Evolutionary conservation across 92 coral and sea anemone species (phyloP).

Genomic region (Porites cylindrica): DNA sequence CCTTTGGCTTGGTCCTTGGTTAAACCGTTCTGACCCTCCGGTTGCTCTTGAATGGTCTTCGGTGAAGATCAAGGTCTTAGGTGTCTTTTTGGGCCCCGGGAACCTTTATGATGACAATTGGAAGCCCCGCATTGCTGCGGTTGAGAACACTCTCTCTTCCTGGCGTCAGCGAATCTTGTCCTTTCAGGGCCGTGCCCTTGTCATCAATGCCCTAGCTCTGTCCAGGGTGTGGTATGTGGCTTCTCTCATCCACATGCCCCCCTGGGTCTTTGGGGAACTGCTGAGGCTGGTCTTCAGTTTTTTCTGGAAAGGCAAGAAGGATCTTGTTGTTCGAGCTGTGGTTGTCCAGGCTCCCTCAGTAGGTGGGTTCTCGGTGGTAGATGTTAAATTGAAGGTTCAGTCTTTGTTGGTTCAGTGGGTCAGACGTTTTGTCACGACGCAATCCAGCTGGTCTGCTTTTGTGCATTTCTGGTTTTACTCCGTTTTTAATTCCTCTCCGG

Average conservation of each 20-base stretch:
- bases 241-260: constrained; percentile 27
- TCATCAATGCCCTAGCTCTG: constrained; percentile 38
- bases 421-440: neutral
- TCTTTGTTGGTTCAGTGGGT: constrained; percentile 25
- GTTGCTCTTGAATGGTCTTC: constrained; percentile 57
- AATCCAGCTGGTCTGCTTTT: neutral
- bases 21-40: constrained; percentile 28
- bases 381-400: neutral
- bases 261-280: neutral
- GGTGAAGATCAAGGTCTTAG: constrained; percentile 34
- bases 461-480: neutral
- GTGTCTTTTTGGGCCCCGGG: constrained; percentile 43
- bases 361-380: constrained; percentile 24
- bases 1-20: constrained; percentile 66
- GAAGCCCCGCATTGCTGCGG: constrained; percentile 30
- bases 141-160: constrained; percentile 9
- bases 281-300: constrained; percentile 5
- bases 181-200: constrained; percentile 28
- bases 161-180: constrained; percentile 43
- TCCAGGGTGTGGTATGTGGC: constrained; percentile 57
- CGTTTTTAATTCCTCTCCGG: neutral
- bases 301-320: constrained; percentile 28
- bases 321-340: constrained; percentile 5
- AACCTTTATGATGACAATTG: constrained; percentile 20
- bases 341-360: neutral